A percentile compares a stretch with the other conserved stretches of the same genome.
Evolutionary conservation across 2,888 invertebrate species (phyloP).

Genomic region (Linnaemya vulpina): DNA sequence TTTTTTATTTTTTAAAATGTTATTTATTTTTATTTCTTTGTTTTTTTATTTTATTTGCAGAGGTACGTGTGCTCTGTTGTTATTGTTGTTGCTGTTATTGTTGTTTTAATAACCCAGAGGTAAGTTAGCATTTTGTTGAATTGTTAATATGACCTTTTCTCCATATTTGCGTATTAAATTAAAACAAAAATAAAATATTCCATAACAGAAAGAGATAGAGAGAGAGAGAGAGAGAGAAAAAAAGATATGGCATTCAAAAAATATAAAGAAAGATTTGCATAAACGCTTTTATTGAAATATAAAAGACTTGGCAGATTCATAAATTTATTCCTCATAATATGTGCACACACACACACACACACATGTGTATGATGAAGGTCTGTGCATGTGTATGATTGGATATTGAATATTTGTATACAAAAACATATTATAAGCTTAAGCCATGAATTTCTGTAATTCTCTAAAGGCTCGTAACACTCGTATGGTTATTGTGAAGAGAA

Average conservation of each 20-base stretch:
- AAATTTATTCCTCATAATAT: slow-evolving; percentile 55
- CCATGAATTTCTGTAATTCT: slow-evolving; percentile 64
- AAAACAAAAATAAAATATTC: slow-evolving; percentile 25
- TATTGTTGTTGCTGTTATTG: slow-evolving; percentile 37
- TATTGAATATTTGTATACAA: slow-evolving; percentile 7
- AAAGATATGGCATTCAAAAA: background rate
- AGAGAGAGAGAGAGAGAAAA: slow-evolving; percentile 3
- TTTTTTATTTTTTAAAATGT: slow-evolving; percentile 51
- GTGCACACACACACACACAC: slow-evolving; percentile 12
- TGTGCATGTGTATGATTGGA: background rate
- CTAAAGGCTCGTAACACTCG: slow-evolving; percentile 46
- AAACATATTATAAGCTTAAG: slow-evolving; percentile 46
- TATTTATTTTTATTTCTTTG: slow-evolving; percentile 39
- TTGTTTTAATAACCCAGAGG: slow-evolving; percentile 62
- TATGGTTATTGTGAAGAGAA: background rate
- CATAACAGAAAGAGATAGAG: background rate
- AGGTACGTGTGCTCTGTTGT: too few species aligned
- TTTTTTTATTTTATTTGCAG: slow-evolving; percentile 52
- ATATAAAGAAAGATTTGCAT: slow-evolving; percentile 75
- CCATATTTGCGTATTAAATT: slow-evolving; percentile 61
- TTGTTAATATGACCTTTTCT: slow-evolving; percentile 62
- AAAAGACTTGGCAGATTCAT: slow-evolving; percentile 74
- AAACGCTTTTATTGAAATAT: slow-evolving; percentile 77
- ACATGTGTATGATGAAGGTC: background rate
- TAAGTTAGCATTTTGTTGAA: slow-evolving; percentile 57